phyloP scores from a whole-genome alignment of 2,888 invertebrate species.

The Macaria liturata region DNA sequence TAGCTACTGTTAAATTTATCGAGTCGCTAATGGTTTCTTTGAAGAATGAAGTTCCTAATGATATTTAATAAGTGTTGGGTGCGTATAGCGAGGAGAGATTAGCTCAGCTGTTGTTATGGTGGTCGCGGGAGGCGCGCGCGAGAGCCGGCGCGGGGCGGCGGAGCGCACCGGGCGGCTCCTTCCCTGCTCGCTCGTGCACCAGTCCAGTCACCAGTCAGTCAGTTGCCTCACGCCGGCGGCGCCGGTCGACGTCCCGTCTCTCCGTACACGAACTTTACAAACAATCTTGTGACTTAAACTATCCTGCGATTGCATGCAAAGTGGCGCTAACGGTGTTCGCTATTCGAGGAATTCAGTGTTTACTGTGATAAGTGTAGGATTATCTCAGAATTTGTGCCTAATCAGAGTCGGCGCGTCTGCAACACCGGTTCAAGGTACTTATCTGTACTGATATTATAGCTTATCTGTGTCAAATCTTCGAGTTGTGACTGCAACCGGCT shows the following conservation, averaged over 20 bases:
- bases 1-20: slow-evolving; percentile 16
- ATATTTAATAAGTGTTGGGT: slow-evolving; percentile 18
- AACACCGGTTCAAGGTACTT: slow-evolving; percentile 46
- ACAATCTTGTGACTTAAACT: slow-evolving; percentile 31
- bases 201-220: slow-evolving; percentile 48
- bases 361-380: slow-evolving; percentile 43
- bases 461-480: slow-evolving; percentile 34
- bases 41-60: slow-evolving; percentile 25
- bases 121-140: slow-evolving; percentile 32
- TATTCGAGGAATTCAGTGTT: slow-evolving; percentile 35
- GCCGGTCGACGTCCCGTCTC: slow-evolving; percentile 48
- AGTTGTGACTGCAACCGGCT: slow-evolving; percentile 32
- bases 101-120: slow-evolving; percentile 56
- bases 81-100: slow-evolving; percentile 31
- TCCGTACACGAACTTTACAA: slow-evolving; percentile 32
- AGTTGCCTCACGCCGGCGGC: slow-evolving; percentile 57
- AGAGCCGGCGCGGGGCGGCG: slow-evolving; percentile 36
- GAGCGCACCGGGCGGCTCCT: slow-evolving; percentile 36
- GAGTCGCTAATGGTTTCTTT: slow-evolving; percentile 20
- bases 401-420: slow-evolving; percentile 30
- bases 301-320: slow-evolving; percentile 31
- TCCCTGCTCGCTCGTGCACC: slow-evolving; percentile 28
- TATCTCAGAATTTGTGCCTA: slow-evolving; percentile 27
- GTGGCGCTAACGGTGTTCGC: slow-evolving; percentile 45
- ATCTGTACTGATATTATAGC: slow-evolving; percentile 35